phyloP scores from a whole-genome alignment of 2,888 invertebrate genomes.

The Elegia similella region DNA sequence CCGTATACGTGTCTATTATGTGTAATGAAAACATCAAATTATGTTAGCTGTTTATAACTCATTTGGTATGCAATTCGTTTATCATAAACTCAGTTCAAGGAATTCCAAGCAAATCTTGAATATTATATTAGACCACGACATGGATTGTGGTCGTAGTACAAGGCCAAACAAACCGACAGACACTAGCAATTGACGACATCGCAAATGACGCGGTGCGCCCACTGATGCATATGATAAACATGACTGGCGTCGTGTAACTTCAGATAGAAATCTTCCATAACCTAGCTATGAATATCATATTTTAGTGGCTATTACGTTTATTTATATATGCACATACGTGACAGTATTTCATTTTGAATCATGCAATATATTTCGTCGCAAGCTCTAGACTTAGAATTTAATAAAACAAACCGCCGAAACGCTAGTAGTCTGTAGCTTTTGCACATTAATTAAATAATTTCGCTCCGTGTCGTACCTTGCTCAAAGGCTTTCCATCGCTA shows the following conservation, averaged over 20 bases:
- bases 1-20: too few relatives aligned
- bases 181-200: neutral
- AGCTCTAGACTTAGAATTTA: too few relatives aligned
- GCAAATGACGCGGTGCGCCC: neutral
- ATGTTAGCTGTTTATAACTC: neutral
- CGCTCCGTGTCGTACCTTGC: too few relatives aligned
- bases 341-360: too few relatives aligned
- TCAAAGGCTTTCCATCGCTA: too few relatives aligned
- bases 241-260: neutral
- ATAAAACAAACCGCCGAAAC: too few relatives aligned
- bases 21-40: neutral
- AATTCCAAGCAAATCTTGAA: neutral
- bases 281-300: neutral
- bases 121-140: neutral
- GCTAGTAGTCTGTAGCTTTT: too few relatives aligned
- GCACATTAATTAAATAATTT: too few relatives aligned
- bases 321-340: too few relatives aligned
- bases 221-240: neutral
- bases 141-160: neutral
- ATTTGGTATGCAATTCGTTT: neutral
- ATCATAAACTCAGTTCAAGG: neutral
- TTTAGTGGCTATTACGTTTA: too few relatives aligned
- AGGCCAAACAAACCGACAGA: neutral
- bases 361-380: too few relatives aligned
- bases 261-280: constrained; percentile 1